These are phyloP conservation scores for Athalia cordata DNA, from an alignment of 2,888 invertebrate species.

Conservation along the genomic window DNA sequence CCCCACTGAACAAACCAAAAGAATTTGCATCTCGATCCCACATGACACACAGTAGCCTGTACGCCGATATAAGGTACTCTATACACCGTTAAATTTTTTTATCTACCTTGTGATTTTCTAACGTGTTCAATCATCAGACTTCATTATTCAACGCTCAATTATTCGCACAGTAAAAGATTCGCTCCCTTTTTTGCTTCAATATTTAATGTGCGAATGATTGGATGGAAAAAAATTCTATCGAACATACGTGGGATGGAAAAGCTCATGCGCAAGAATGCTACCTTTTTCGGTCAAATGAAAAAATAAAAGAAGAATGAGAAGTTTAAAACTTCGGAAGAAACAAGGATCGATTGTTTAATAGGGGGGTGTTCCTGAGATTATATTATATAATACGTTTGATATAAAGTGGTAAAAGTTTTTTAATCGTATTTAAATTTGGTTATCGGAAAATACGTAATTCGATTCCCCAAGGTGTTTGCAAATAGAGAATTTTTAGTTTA, in stretches of 20 bases:
- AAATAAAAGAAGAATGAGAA: too few species aligned
- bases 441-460: conserved; percentile 5
- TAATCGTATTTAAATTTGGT: conserved; percentile 29
- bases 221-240: too few species aligned
- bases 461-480: conserved; percentile 21
- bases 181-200: too few species aligned
- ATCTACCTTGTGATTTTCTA: neutral
- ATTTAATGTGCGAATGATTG: too few species aligned
- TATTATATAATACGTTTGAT: neutral
- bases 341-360: neutral
- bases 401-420: conserved; percentile 25
- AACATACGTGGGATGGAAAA: too few species aligned
- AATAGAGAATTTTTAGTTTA: conserved; percentile 15
- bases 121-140: too few species aligned
- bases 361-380: conserved; percentile 4
- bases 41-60: neutral
- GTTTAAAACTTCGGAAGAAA: neutral
- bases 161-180: too few species aligned
- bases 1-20: conserved; percentile 37
- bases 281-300: too few species aligned
- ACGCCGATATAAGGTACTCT: neutral
- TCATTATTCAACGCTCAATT: too few species aligned
- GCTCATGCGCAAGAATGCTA: too few species aligned
- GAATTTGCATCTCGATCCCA: conserved; percentile 27
- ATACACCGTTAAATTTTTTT: neutral